phyloP scores from a whole-genome alignment of 2,888 invertebrate species.

The Blomia tropicalis region DNA sequence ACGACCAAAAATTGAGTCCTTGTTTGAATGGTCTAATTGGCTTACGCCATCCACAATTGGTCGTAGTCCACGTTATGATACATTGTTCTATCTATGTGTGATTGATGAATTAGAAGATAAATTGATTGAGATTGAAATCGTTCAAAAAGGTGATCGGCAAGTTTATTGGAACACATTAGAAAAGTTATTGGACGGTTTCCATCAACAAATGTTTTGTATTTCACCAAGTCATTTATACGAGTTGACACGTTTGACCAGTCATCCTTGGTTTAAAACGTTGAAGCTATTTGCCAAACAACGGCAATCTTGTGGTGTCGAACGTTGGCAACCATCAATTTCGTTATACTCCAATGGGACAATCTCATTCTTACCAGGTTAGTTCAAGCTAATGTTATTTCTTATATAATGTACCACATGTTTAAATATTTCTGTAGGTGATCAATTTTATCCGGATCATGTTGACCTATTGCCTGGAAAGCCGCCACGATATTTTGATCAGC shows the following conservation, averaged over 20 bases:
- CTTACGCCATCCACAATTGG: conserved; percentile 17
- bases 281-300: neutral
- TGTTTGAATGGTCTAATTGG: conserved; percentile 20
- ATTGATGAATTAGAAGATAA: neutral
- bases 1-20: neutral
- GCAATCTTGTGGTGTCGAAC: neutral
- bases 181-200: neutral
- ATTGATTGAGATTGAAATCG: neutral
- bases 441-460: conserved; percentile 10
- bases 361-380: conserved; percentile 14
- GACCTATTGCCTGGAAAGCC: neutral
- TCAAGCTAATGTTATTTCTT: neutral
- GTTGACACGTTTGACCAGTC: neutral
- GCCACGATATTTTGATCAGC: neutral
- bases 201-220: neutral
- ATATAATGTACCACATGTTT: neutral
- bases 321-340: conserved; percentile 8
- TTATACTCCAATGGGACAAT: conserved; percentile 8
- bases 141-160: neutral
- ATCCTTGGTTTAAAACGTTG: neutral
- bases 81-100: neutral
- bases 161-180: neutral
- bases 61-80: conserved; percentile 16
- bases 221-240: conserved; percentile 11
- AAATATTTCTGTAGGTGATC: conserved; percentile 5